Conservation (phyloP, 2,888 invertebrate genomes). For the Euzetes globulus region DNA sequence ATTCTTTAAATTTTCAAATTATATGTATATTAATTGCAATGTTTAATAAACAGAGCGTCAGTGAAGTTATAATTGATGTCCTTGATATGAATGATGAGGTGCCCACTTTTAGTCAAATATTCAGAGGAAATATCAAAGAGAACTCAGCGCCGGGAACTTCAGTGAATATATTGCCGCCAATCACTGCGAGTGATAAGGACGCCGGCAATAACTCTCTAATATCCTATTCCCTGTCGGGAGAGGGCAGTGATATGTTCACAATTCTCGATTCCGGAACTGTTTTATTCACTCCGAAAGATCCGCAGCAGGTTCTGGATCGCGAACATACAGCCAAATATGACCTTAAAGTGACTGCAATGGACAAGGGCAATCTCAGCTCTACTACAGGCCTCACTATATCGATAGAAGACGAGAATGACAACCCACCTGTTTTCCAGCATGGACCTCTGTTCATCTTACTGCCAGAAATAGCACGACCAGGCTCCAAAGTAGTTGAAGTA, state of each 20-base stretch:
- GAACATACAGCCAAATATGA: slow-evolving; percentile 41
- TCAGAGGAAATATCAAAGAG: slow-evolving; percentile 43
- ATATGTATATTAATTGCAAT: background rate
- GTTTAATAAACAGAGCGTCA: slow-evolving; percentile 41
- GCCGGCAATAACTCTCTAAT: slow-evolving; percentile 43
- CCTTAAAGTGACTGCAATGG: slow-evolving; percentile 42
- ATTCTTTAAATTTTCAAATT: background rate
- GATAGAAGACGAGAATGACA: slow-evolving; percentile 73
- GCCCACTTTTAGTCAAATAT: slow-evolving; percentile 43
- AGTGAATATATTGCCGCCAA: slow-evolving; percentile 44
- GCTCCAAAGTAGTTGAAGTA: slow-evolving; percentile 47
- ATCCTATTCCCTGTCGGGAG: slow-evolving; percentile 41
- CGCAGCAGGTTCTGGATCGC: slow-evolving; percentile 39
- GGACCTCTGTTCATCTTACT: slow-evolving; percentile 43
- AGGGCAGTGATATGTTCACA: slow-evolving; percentile 41
- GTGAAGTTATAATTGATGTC: slow-evolving; percentile 44
- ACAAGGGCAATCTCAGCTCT: slow-evolving; percentile 59
- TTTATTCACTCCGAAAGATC: slow-evolving; percentile 41
- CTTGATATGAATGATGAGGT: slow-evolving; percentile 44
- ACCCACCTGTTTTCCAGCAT: slow-evolving; percentile 48
- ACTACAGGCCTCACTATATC: slow-evolving; percentile 63
- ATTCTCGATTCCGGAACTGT: slow-evolving; percentile 54
- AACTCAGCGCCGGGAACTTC: slow-evolving; percentile 43
- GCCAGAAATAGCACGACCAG: slow-evolving; percentile 47
- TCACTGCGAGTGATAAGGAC: slow-evolving; percentile 61